Base-by-base conservation (phyloP, 2,113 vertebrate species). In the Lutjanus erythropterus region DNA sequence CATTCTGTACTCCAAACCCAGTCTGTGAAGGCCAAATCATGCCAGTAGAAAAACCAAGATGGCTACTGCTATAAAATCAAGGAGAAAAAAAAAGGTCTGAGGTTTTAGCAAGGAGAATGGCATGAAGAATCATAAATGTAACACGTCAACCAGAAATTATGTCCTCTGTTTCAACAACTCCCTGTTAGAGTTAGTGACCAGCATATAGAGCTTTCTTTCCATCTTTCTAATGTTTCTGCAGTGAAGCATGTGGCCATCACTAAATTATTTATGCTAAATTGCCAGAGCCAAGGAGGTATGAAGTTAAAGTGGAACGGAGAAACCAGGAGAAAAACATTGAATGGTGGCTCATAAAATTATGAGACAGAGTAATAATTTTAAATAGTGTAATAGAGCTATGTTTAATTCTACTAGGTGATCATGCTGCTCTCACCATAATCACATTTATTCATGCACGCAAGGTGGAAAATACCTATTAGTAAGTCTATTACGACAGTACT, bases 361-460 rank as follows among this genome's bases (percentile, higher is more conserved):
- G 76, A 86, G 79, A 70, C 66, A 71, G 83, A 79, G 81, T 80
- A 82, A 88, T 88, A 65, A 81, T 87, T 81, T 82, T 44, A 86
- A 90, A 83, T 65, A 72, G 75, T 61, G 49, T 49, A 81, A 90
- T 66, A 80, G 75, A 84, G 78, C 75, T 79, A 83, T 52, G 62
- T 86, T 80, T 86, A 89, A 92, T 90, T 93, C 71, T 71, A 78
- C 68, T 83, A 75, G 44, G 85, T 37, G 80, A 87, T 77, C 84
- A 81, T 70, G 82, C 80, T 81, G 78, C 70, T 87, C 88, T 87
- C 75, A 55, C 66, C 52, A 72, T 90, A 79, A 75, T 88, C 83
- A 79, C 83, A 86, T 91, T 77, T 75, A 79, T 79, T 42, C 70
- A 74, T 56, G 65, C 75, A 84, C 60, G 59, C 80, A 52, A 86